Percentiles rank a stretch among this genome's conserved stretches.
These are phyloP conservation scores for Lemur catta DNA, from an alignment of 2,797 vertebrate genomes.

Conservation along the genomic window DNA sequence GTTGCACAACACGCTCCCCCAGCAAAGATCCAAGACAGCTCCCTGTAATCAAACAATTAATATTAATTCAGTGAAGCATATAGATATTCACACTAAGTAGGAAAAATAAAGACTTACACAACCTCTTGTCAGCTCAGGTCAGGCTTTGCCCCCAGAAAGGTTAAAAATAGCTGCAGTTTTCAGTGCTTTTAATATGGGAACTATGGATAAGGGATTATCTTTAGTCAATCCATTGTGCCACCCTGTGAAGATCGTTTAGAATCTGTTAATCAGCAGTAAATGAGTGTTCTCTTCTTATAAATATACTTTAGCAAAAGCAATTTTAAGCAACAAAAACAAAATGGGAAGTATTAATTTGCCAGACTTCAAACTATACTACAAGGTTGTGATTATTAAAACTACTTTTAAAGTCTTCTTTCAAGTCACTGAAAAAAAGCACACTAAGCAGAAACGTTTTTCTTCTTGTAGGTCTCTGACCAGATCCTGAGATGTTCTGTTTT, in stretches of 20 bases:
- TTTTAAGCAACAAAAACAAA: too few relatives aligned
- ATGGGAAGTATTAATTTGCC: too few relatives aligned
- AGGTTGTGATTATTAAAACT: too few relatives aligned
- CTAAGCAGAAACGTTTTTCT: background rate
- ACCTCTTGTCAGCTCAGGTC: background rate
- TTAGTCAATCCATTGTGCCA: background rate
- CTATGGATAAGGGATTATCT: background rate
- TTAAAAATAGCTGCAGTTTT: background rate
- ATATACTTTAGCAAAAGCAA: background rate
- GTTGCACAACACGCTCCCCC: background rate
- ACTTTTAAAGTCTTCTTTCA: background rate
- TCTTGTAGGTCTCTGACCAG: background rate
- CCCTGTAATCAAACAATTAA: background rate
- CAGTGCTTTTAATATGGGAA: background rate
- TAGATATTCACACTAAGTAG: background rate
- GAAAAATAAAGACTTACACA: background rate
- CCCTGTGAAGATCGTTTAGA: background rate
- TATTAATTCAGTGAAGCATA: background rate
- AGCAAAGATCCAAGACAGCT: background rate
- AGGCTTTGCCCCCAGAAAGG: background rate
- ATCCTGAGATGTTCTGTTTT: background rate
- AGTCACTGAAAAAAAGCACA: background rate
- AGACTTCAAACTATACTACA: too few relatives aligned
- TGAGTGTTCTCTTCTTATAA: background rate
- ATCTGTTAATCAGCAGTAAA: background rate